Base-by-base conservation (phyloP, 2,797 vertebrate genomes). In the Smutsia temminckii region DNA sequence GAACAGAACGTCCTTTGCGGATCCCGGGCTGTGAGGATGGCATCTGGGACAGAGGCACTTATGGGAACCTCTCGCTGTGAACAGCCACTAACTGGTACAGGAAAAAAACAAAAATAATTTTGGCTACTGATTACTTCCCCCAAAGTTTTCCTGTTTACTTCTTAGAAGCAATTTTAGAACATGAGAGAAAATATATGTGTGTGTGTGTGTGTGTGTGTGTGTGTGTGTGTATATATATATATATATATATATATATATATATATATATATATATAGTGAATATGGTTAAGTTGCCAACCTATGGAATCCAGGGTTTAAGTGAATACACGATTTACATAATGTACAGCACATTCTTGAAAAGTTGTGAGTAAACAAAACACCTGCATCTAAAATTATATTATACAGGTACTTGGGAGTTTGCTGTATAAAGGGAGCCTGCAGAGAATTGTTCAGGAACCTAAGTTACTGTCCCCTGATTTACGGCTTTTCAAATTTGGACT, bases 61-160 rank as follows among this genome's bases (percentile, higher is more conserved):
- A 8, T 78, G 64, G 93, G 92, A 77, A 87, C 87, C 77, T 87
- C 83, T 32, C 53, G 34, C 88, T 4, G 63, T 96, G 93, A 96
- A 95, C 77, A 88, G 91, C 27, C 32, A 93, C 95, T 83, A 66
- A 93, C 72, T 84, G 93, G 94, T 97, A 96, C 37, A 75, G 79
- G 59, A 90, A 49, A 66, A 89, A 92, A 78, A 42, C 74, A 86
- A 69, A 51, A 85, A 88, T 89, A 97, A 96, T 63, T 94, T 91
- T 95, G 83, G 83, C 59, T 72, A 95, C 79, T 94, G 85, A 96
- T 94, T 85, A 94, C 59, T 96, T 97, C 90, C 96, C 61, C 34
- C 42, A 79, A 42, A 53, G 77, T 97, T 93, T 95, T 90, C 91
- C 89, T 96, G 83, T 93, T 96, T 95, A 95, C 29, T 49, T 80